Evolutionary conservation across 2,113 vertebrate genomes (phyloP).

Genomic region (Salvelinus sp.): DNA sequence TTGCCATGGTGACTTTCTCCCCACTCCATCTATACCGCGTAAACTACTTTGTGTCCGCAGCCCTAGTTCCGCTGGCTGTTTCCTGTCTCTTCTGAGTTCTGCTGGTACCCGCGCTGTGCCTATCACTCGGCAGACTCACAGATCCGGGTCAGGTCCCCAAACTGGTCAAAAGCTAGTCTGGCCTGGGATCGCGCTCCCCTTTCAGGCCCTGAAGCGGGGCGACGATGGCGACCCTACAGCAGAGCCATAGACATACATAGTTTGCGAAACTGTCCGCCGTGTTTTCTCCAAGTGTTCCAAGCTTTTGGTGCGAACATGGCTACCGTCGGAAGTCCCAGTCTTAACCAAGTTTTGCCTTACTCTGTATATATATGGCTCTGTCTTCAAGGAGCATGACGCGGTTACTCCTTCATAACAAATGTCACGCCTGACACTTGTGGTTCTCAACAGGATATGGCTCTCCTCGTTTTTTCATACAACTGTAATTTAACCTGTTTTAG

Average conservation of each 20-base stretch:
- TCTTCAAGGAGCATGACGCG: conserved; percentile 32
- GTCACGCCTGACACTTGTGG: conserved; percentile 45
- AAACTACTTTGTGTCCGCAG: conserved; percentile 79
- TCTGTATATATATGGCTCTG: conserved; percentile 58
- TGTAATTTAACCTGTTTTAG: not conserved
- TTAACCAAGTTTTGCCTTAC: conserved; percentile 67
- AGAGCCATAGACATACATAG: conserved; percentile 58
- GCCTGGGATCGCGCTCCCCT: not conserved
- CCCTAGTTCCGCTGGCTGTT: conserved; percentile 78
- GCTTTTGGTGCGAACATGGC: conserved; percentile 44
- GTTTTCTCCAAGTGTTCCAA: conserved; percentile 40
- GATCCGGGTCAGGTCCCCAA: not conserved
- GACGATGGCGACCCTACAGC: conserved; percentile 41
- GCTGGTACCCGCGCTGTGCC: conserved; percentile 1
- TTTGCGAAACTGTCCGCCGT: conserved; percentile 36
- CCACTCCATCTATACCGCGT: conserved; percentile 87
- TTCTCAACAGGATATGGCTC: conserved; percentile 52
- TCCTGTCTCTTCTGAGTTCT: conserved; percentile 78
- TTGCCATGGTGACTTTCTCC: conserved; percentile 85
- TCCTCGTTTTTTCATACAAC: not conserved
- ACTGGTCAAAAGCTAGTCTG: not conserved
- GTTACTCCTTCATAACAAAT: conserved; percentile 32
- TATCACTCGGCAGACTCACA: not conserved
- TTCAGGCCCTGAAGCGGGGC: not conserved
- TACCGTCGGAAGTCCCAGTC: conserved; percentile 21